A percentile compares a stretch with the other conserved stretches of the same genome.
Evolutionary conservation across 2,797 vertebrate species (phyloP).

Genomic region (Halcyon smyrnensis): DNA sequence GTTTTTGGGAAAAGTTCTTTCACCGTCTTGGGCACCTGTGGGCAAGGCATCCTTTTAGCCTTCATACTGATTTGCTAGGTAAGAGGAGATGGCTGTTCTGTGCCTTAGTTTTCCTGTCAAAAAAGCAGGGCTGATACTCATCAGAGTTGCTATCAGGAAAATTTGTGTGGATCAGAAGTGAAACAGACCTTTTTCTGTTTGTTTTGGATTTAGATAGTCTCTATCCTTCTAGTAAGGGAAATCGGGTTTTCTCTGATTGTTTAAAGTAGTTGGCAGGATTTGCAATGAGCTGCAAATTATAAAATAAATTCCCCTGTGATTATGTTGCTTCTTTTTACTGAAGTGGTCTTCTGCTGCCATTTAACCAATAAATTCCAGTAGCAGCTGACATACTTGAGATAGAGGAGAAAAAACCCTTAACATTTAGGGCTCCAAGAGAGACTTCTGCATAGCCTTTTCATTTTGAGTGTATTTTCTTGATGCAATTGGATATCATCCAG

Average conservation of each 20-base stretch:
- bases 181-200: constrained; percentile 13
- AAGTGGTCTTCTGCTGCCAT: neutral
- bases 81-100: neutral
- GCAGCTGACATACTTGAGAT: constrained; percentile 30
- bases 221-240: constrained; percentile 3
- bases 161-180: neutral
- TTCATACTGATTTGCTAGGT: neutral
- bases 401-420: neutral
- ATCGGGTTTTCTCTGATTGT: constrained; percentile 43
- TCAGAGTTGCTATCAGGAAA: neutral
- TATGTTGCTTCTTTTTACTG: constrained; percentile 34
- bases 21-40: neutral
- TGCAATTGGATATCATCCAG: neutral
- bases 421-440: neutral
- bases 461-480: neutral
- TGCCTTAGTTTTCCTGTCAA: neutral
- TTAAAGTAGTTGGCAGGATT: constrained; percentile 61
- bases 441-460: neutral
- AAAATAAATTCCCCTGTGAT: constrained; percentile 49
- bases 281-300: constrained; percentile 45
- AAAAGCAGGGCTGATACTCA: neutral
- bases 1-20: neutral
- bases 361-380: constrained; percentile 50
- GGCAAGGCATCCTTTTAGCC: neutral
- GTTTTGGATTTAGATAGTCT: constrained; percentile 18